Evolutionary conservation across 92 coral and sea anemone genomes (phyloP).

Genomic region (Siderastrea siderea): DNA sequence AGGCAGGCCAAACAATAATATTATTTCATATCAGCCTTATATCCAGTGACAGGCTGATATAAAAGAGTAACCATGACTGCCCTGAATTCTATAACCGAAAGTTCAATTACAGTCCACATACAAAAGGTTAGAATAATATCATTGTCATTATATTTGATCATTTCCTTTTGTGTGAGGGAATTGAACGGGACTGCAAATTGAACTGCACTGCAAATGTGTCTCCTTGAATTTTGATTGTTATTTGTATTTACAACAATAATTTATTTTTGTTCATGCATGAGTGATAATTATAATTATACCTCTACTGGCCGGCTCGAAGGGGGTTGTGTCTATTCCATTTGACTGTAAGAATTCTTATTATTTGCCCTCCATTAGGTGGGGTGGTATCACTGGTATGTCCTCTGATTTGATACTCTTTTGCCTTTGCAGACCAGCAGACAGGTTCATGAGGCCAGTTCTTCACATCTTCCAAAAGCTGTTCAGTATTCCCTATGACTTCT

Average conservation of each 20-base stretch:
- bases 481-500: conserved; percentile 19
- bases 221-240: background rate
- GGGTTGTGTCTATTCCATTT: conserved; percentile 36
- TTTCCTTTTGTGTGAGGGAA: background rate
- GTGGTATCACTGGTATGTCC: conserved; percentile 14
- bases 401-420: conserved; percentile 35
- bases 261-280: background rate
- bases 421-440: conserved; percentile 50
- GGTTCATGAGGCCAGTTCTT: conserved; percentile 35
- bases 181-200: background rate
- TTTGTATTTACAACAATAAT: background rate
- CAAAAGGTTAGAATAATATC: background rate
- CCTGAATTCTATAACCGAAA: background rate
- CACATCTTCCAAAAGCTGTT: conserved; percentile 48
- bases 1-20: background rate
- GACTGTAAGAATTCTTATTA: conserved; percentile 19
- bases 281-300: background rate
- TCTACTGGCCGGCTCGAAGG: background rate
- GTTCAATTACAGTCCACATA: background rate
- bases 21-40: background rate
- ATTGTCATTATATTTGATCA: background rate
- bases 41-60: background rate
- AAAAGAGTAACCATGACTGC: background rate
- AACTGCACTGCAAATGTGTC: conserved; percentile 4
- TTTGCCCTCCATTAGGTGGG: conserved; percentile 40